Conservation (phyloP, 2,888 invertebrate species). For the Dryomyza anilis region DNA sequence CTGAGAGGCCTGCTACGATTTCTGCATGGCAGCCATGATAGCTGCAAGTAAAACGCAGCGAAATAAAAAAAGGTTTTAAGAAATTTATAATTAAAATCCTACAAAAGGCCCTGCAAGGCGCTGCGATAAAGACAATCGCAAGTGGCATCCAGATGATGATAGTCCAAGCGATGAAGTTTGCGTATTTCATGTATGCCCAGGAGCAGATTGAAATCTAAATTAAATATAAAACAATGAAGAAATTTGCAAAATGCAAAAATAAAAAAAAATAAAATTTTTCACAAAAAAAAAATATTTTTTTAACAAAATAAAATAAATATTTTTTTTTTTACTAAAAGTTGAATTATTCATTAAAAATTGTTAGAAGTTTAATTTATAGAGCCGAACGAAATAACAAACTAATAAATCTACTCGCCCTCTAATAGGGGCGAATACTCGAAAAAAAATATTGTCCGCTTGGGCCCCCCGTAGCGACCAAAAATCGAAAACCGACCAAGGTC, state of each 20-base stretch:
- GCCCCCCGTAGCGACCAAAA: too few relatives aligned
- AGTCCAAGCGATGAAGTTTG: slow-evolving; percentile 24
- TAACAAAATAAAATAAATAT: too few relatives aligned
- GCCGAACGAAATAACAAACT: too few relatives aligned
- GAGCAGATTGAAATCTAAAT: slow-evolving; percentile 32
- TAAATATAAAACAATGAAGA: neutral
- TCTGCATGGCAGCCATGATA: slow-evolving; percentile 28
- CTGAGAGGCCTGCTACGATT: slow-evolving; percentile 23
- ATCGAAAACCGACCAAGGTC: too few relatives aligned
- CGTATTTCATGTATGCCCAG: slow-evolving; percentile 33
- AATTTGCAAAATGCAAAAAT: too few relatives aligned
- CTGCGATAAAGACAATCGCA: slow-evolving; percentile 30
- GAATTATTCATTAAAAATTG: too few relatives aligned
- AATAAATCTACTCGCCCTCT: too few relatives aligned
- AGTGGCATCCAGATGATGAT: slow-evolving; percentile 27
- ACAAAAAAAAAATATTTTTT: too few relatives aligned
- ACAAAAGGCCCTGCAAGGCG: slow-evolving; percentile 34
- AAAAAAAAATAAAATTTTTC: neutral
- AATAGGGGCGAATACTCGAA: too few relatives aligned
- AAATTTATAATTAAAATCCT: slow-evolving; percentile 9
- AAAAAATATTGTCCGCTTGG: too few relatives aligned
- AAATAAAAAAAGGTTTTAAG: neutral
- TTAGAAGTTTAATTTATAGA: too few relatives aligned
- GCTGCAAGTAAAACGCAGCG: slow-evolving; percentile 18
- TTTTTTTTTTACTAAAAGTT: too few relatives aligned